These are phyloP conservation scores for Anagrus nilaparvatae DNA, from an alignment of 1,140 invertebrate species.

Conservation along the genomic window DNA sequence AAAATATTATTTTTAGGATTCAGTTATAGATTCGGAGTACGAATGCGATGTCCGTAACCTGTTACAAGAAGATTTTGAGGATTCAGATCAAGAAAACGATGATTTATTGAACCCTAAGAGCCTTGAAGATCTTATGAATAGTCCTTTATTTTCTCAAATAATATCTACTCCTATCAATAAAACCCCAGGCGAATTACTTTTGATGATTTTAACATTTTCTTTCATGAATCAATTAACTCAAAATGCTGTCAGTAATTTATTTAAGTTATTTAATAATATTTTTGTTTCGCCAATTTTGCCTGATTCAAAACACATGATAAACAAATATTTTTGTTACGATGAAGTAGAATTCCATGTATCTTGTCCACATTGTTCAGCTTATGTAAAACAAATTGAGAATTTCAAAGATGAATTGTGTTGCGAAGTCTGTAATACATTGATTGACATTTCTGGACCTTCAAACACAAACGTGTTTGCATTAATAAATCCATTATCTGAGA, in stretches of 20 bases:
- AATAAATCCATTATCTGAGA: neutral
- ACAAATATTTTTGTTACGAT: slow-evolving; percentile 1
- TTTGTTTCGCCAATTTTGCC: neutral
- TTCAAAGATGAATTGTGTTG: neutral
- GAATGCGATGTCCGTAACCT: too few relatives aligned
- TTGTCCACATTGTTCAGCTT: neutral
- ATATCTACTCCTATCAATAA: neutral
- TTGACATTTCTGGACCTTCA: neutral
- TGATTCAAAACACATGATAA: neutral
- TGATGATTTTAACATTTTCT: slow-evolving; percentile 13
- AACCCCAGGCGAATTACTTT: slow-evolving; percentile 8
- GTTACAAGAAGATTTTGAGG: too few relatives aligned
- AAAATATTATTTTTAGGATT: too few relatives aligned
- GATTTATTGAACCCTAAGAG: too few relatives aligned
- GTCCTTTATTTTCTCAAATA: too few relatives aligned
- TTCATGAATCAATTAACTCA: neutral
- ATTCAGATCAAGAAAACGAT: too few relatives aligned
- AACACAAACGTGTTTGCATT: neutral
- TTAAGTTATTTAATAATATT: neutral
- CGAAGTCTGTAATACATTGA: neutral
- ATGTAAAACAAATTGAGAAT: neutral
- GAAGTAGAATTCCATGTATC: neutral
- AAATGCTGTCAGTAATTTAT: neutral
- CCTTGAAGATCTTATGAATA: too few relatives aligned
- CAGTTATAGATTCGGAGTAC: too few relatives aligned